phyloP scores from a whole-genome alignment of 2,888 invertebrate species.

The Galeopsomyia nigrocyanea region DNA sequence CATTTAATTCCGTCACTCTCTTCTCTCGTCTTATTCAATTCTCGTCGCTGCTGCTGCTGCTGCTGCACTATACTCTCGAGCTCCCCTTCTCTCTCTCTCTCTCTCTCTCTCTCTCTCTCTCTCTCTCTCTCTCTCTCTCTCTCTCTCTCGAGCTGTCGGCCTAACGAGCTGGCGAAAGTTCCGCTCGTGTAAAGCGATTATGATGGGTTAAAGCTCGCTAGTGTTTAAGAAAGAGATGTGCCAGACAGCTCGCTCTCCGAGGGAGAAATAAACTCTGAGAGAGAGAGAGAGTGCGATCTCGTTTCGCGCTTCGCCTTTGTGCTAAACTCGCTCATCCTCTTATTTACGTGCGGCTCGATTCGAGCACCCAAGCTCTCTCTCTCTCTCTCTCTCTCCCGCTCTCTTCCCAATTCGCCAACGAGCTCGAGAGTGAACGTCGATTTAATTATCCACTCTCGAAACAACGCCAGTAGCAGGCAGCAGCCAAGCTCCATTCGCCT shows the following conservation, averaged over 20 bases:
- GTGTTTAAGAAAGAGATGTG: not conserved
- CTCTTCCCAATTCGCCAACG: conserved; percentile 51
- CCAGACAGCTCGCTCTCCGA: no score
- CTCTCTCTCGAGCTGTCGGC: no score
- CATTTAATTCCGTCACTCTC: no score
- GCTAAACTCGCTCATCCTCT: conserved; percentile 33
- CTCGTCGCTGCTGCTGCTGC: not conserved
- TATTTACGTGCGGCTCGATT: conserved; percentile 7
- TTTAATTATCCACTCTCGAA: no score
- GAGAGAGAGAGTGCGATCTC: not conserved
- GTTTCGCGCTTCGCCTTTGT: conserved; percentile 20
- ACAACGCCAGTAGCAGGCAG: no score
- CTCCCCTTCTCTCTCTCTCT: conserved; percentile 12
- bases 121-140: no score
- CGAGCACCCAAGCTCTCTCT: conserved; percentile 19
- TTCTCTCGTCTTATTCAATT: no score
- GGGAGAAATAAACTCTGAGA: no score
- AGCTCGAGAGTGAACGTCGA: conserved; percentile 48
- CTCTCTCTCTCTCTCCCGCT: conserved; percentile 2
- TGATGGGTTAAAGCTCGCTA: conserved; percentile 57
- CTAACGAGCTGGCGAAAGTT: conserved; percentile 56
- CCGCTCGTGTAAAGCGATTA: conserved; percentile 59
- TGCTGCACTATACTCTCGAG: no score
- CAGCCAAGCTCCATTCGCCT: no score
- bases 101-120: no score